Conservation (phyloP, 2,113 vertebrate genomes). For the Oryzias celebensis region DNA sequence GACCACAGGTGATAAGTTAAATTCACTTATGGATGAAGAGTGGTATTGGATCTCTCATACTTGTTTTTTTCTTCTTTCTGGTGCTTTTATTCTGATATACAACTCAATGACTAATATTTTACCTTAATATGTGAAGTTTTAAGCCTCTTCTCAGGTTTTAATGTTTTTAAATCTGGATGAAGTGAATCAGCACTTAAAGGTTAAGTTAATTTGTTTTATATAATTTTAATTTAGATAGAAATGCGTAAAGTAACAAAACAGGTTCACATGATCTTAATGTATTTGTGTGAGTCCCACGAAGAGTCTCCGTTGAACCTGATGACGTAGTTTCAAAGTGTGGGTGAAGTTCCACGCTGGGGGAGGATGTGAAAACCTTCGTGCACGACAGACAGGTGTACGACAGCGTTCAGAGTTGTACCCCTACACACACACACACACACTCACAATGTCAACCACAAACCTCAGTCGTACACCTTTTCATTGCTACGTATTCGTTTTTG, state of each 20-base stretch:
- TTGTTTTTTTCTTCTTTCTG: neutral
- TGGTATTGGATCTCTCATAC: neutral
- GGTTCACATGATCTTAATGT: neutral
- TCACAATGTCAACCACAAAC: conserved; percentile 41
- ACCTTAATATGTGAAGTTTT: neutral
- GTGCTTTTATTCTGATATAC: neutral
- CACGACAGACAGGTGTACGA: neutral
- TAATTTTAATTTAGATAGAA: too few species aligned
- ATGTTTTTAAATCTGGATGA: too few species aligned
- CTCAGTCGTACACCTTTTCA: conserved; percentile 4
- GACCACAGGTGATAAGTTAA: neutral
- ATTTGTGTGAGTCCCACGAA: conserved; percentile 16
- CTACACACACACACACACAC: conserved; percentile 10
- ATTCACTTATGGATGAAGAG: neutral
- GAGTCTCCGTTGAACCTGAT: conserved; percentile 25
- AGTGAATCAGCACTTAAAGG: too few species aligned
- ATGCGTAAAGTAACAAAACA: too few species aligned
- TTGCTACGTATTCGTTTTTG: conserved; percentile 4
- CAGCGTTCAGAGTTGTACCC: neutral
- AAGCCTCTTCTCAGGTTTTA: neutral
- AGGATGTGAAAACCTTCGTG: conserved; percentile 10
- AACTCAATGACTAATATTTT: too few species aligned
- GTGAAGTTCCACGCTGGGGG: conserved; percentile 42
- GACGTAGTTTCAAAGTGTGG: conserved; percentile 55
- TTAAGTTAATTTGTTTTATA: too few species aligned